phyloP scores from a whole-genome alignment of 1,140 invertebrate genomes.

The Zaprionus lachaisei region DNA sequence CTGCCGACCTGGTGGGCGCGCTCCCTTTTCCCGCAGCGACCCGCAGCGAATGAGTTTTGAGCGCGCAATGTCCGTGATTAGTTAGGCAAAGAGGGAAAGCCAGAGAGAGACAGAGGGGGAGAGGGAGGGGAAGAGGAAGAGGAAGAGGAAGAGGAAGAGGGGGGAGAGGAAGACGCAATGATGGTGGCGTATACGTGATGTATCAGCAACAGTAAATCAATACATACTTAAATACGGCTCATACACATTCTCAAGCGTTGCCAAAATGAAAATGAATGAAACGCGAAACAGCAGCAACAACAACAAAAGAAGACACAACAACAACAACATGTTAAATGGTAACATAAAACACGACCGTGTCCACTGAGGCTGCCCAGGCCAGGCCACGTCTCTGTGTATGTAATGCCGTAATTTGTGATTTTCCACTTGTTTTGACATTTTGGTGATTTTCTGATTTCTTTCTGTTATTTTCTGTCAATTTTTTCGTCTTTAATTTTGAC shows the following conservation, averaged over 20 bases:
- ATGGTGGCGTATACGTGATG: slow-evolving; percentile 63
- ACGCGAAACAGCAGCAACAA: background rate
- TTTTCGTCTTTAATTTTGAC: slow-evolving; percentile 68
- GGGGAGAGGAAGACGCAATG: slow-evolving; percentile 61
- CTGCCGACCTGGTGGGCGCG: slow-evolving; percentile 1
- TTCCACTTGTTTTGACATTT: slow-evolving; percentile 78
- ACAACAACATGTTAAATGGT: slow-evolving; percentile 8
- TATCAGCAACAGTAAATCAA: slow-evolving; percentile 69
- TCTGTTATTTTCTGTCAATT: background rate
- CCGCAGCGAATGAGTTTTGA: slow-evolving; percentile 31
- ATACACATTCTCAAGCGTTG: slow-evolving; percentile 52
- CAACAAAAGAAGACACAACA: slow-evolving; percentile 11
- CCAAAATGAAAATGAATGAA: slow-evolving; percentile 16
- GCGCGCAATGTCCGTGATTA: slow-evolving; percentile 33
- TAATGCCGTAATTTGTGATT: slow-evolving; percentile 66
- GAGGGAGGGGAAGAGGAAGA: background rate
- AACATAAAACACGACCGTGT: slow-evolving; percentile 44
- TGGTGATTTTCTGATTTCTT: slow-evolving; percentile 70
- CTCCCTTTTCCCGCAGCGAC: slow-evolving; percentile 27
- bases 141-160: slow-evolving; percentile 34
- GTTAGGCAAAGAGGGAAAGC: slow-evolving; percentile 18
- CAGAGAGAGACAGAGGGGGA: background rate
- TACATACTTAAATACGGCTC: slow-evolving; percentile 63
- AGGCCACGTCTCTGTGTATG: slow-evolving; percentile 53
- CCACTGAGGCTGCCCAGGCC: background rate